phyloP scores from a whole-genome alignment of 2,888 invertebrate genomes.

The Eutolmus rufibarbis region DNA sequence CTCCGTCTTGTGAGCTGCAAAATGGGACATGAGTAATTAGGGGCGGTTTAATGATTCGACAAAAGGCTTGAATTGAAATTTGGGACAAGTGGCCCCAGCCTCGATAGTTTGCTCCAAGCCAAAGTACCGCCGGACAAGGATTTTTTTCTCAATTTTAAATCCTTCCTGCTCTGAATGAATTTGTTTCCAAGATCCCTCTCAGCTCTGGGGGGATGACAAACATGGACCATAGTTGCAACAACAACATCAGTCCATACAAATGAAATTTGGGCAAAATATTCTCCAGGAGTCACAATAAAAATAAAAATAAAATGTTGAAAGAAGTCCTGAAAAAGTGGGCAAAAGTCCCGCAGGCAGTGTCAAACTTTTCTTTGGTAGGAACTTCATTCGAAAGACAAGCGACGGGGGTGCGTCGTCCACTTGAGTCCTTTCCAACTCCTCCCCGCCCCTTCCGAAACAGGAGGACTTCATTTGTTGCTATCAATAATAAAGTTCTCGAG shows the following conservation, averaged over 20 bases:
- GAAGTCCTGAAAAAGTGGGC: not conserved
- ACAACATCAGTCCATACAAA: not conserved
- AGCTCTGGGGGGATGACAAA: not conserved
- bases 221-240: not conserved
- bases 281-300: not conserved
- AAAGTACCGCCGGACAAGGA: not conserved
- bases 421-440: not conserved
- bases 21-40: not conserved
- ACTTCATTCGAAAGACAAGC: conserved; percentile 13
- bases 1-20: not conserved
- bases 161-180: not conserved
- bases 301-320: not conserved
- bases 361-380: not conserved
- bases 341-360: not conserved
- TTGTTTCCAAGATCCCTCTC: not conserved
- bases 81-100: not conserved
- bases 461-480: conserved; percentile 8
- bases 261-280: not conserved
- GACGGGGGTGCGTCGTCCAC: not conserved
- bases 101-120: not conserved
- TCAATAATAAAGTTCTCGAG: conserved; percentile 14
- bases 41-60: not conserved
- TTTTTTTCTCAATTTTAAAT: not conserved
- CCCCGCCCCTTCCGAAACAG: not conserved
- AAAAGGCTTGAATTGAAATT: not conserved